Percentiles rank a stretch among this genome's conserved stretches.
phyloP scores from a whole-genome alignment of 1,140 invertebrate species.

The Drosophila chauvacae region DNA sequence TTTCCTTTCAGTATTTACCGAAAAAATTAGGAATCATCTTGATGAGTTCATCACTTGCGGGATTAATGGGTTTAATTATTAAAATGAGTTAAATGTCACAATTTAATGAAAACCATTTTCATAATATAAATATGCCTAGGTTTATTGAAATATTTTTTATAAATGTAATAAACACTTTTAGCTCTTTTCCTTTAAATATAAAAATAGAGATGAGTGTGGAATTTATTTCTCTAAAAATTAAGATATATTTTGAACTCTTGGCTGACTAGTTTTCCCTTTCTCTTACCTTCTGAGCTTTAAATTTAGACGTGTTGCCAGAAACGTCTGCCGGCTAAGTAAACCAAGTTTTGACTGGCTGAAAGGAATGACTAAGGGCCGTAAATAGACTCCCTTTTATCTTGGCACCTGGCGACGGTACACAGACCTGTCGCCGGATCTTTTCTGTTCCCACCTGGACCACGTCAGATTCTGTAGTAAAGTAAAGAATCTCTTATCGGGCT shows the following conservation, averaged over 20 bases:
- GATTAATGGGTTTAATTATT: background rate
- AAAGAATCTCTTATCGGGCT: slow-evolving; percentile 37
- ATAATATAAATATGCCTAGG: background rate
- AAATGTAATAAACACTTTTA: background rate
- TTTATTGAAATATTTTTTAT: background rate
- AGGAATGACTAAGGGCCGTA: slow-evolving; percentile 40
- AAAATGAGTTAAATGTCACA: background rate
- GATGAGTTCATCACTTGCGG: background rate
- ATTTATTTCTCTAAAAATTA: background rate
- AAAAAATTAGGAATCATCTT: background rate
- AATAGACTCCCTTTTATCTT: slow-evolving; percentile 43
- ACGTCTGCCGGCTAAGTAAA: slow-evolving; percentile 1
- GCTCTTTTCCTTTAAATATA: background rate
- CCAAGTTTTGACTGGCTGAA: background rate
- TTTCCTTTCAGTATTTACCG: background rate
- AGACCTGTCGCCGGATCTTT: slow-evolving; percentile 6
- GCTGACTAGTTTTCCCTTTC: background rate
- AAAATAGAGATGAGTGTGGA: rapidly evolving
- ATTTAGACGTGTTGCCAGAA: background rate
- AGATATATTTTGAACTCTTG: too few relatives aligned
- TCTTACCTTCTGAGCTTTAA: background rate
- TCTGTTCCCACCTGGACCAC: slow-evolving; percentile 21
- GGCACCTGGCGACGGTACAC: slow-evolving; percentile 7
- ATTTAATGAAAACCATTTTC: background rate
- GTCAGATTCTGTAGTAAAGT: slow-evolving; percentile 37